Evolutionary conservation across 2,797 vertebrate species (phyloP), one percentile per base, ranked within the genome.

Genomic region (Odontamblyopus lacepedii): DNA sequence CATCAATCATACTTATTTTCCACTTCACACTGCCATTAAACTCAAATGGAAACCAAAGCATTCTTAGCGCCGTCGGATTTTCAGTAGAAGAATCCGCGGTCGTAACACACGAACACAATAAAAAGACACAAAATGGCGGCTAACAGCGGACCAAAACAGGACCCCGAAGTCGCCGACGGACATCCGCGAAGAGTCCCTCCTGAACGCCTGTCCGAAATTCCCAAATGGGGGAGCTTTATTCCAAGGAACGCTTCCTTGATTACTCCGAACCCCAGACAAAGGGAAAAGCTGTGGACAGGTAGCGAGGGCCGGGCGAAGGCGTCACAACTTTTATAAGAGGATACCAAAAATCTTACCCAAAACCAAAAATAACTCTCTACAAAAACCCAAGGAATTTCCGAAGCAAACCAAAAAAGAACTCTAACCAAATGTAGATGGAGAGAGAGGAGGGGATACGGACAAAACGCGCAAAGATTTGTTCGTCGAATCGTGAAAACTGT

Each of bases 321-420:
- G 19, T 83, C 85, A 83, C 79, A 79, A 75, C 89, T 94, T 86
- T 91, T 89, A 55, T 86, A 92, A 91, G 84, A 91, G 88, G 85
- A 92, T 90, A 92, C 91, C 92, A 93, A 92, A 91, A 69, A 92
- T 92, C 87, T 84, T 91, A 90, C 83, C 83, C 78, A 86, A 88
- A 89, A 80, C 86, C 85, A 84, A 86, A 80, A 86, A 81, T 78
- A 80, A 78, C 64, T 67, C 48, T 29, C 72, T 65, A 61, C 83
- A 82, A 79, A 76, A 87, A 91, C 81, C 86, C 85, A 91, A 91
- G 90, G 87, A 91, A 89, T 77, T 87, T 92, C 90, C 86, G 90
- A 93, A 93, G 86, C 90, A 94, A 94, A 94, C 93, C 94, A 94
- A 94, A 94, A 23, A 92, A 93, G 76, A 92, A 91, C 73, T 83